Evolutionary conservation across 2,113 vertebrate genomes (phyloP), one percentile per base, ranked within the genome.

Genomic region (Tenebrosternarchus preto): DNA sequence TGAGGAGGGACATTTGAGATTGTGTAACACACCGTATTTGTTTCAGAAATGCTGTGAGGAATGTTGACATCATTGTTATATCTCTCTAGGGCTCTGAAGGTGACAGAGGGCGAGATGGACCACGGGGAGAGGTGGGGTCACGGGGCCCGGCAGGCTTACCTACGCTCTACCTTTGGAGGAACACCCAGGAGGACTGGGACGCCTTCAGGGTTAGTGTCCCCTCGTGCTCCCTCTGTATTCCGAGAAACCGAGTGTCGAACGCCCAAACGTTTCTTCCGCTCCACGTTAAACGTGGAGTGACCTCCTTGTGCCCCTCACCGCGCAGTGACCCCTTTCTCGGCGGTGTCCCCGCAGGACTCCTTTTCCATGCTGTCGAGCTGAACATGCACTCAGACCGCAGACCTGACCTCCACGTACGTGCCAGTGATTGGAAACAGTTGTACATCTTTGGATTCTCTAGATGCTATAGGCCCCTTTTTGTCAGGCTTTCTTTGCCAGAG

Each of bases 131-230:
- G 4, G 91, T 91, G 0, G 95, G 95, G 0, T 90, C 88, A 6
- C 83, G 61, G 0, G 95, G 95, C 43, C 88, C 84, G 25, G 90
- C 92, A 0, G 95, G 95, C 31, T 84, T 94, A 55, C 95, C 94
- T 29, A 89, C 84, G 19, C 60, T 95, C 0, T 76, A 94, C 60
- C 91, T 94, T 17, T 94, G 94, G 93, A 92, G 91, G 77, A 95
- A 94, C 88, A 88, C 94, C n/a, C 81, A 83, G 36, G 94, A 95
- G 56, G 94, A 95, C 69, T 94, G 93, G 94, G 85, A 83, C n/a
- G 82, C 25, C 0, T 94, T 95, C 82, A 90, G 11, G 50, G 94
- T 95, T 87, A 88, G 20, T 64, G 50, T 56, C 6, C n/a, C 36
- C 4, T 72, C 17, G 56, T 57, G 27, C 16, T 73, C n/a, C 15